A percentile compares a stretch with the other conserved stretches of the same genome.
Conservation (phyloP, 2,113 vertebrate species). For the Ceyx margarethae region DNA sequence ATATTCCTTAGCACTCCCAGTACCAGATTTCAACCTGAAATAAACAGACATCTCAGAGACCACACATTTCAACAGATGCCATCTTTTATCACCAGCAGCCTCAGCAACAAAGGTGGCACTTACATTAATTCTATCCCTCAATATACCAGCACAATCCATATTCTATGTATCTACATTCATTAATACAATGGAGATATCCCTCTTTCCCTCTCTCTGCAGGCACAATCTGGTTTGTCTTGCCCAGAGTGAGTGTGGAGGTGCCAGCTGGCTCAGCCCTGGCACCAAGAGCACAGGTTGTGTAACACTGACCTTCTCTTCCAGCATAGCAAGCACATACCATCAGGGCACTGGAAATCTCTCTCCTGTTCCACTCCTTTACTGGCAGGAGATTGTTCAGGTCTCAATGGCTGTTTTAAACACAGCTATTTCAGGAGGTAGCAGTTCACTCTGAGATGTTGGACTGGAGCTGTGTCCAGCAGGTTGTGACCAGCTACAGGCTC, state of each 20-base stretch:
- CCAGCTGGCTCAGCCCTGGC: not conserved
- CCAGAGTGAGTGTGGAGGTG: not conserved
- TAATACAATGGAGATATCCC: not conserved
- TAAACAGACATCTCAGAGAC: not conserved
- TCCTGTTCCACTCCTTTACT: not conserved
- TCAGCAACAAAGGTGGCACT: not conserved
- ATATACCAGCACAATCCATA: not conserved
- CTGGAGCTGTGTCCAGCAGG: not conserved
- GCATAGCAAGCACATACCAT: fast-evolving
- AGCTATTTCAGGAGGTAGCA: not conserved
- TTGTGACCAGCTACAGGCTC: not conserved
- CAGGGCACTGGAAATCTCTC: not conserved
- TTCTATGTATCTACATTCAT: not conserved
- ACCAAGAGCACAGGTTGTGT: not conserved
- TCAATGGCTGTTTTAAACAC: not conserved
- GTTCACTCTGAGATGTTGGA: not conserved
- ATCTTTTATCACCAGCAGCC: not conserved
- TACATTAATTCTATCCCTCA: not conserved
- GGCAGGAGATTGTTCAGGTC: not conserved
- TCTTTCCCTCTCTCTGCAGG: not conserved
- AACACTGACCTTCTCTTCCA: not conserved
- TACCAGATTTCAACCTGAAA: not conserved
- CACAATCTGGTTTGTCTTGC: not conserved
- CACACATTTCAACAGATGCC: not conserved
- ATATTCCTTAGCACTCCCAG: not conserved